Conservation (phyloP, 2,888 invertebrate genomes). For the Drosophila setosimentum region DNA sequence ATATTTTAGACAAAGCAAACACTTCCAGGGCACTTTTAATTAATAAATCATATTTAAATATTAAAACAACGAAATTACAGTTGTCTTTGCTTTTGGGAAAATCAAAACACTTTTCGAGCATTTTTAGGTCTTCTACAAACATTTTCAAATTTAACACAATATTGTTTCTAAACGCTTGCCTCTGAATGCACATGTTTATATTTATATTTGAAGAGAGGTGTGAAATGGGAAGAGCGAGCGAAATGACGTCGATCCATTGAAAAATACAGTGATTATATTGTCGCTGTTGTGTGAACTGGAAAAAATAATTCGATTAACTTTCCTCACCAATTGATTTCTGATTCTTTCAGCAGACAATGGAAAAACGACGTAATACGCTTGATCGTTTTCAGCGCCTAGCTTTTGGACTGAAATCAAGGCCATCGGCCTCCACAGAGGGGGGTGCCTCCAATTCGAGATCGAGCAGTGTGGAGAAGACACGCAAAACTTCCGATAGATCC, state of each 20-base stretch:
- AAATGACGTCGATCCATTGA: constrained; percentile 24
- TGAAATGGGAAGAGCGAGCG: not conserved
- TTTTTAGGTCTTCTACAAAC: not conserved
- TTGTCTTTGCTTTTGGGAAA: not conserved
- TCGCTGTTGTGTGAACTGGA: constrained; percentile 4
- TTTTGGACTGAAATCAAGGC: constrained; percentile 87
- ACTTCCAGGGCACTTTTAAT: not conserved
- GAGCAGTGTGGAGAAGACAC: constrained; percentile 66
- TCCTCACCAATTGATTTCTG: constrained; percentile 7
- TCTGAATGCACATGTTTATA: constrained; percentile 53
- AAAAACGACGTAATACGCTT: constrained; percentile 88
- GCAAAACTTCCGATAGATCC: constrained; percentile 88
- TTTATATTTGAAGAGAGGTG: constrained; percentile 37
- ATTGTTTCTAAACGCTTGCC: constrained; percentile 42
- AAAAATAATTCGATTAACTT: constrained; percentile 13
- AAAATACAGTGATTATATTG: constrained; percentile 37
- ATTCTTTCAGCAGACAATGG: constrained; percentile 82
- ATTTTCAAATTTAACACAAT: constrained; percentile 14
- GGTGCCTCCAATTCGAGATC: constrained; percentile 32
- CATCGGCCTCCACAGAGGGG: constrained; percentile 49
- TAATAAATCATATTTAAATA: not conserved
- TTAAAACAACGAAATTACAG: not conserved
- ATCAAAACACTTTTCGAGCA: not conserved
- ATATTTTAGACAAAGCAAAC: not conserved
- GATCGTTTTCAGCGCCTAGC: constrained; percentile 93